These are phyloP conservation scores for Temnothorax rugatulus DNA, from an alignment of 2,888 invertebrate genomes.

Conservation along the genomic window DNA sequence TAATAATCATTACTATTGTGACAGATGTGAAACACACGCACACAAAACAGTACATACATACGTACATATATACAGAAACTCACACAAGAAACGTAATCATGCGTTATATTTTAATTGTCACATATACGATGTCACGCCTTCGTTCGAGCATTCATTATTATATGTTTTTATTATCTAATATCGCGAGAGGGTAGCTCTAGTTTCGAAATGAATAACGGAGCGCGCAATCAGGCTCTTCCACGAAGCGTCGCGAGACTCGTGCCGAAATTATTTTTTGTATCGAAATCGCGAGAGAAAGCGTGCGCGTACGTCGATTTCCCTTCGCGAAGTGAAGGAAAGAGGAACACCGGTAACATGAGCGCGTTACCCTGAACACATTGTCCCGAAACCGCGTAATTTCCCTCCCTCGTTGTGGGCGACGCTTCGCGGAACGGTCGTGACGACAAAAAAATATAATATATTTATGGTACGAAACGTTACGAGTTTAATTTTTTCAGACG, in stretches of 20 bases:
- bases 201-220: conserved; percentile 70
- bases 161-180: conserved; percentile 74
- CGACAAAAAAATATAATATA: conserved; percentile 78
- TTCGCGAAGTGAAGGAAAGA: conserved; percentile 20
- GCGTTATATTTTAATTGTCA: conserved; percentile 65
- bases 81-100: conserved; percentile 28
- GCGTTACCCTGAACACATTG: conserved; percentile 28
- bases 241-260: conserved; percentile 79
- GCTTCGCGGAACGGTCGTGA: conserved; percentile 81
- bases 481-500: conserved; percentile 82
- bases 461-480: conserved; percentile 80
- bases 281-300: conserved; percentile 66
- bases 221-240: conserved; percentile 79
- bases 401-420: conserved; percentile 75
- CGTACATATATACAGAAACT: conserved; percentile 31
- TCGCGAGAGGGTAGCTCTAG: conserved; percentile 76
- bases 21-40: background rate
- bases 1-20: conserved; percentile 48
- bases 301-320: conserved; percentile 75
- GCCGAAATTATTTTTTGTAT: conserved; percentile 79
- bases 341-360: conserved; percentile 9
- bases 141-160: conserved; percentile 69
- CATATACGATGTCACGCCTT: conserved; percentile 53
- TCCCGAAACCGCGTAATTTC: conserved; percentile 62
- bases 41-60: conserved; percentile 21